Base-by-base conservation (phyloP, 2,113 vertebrate genomes). In the Ia io region DNA sequence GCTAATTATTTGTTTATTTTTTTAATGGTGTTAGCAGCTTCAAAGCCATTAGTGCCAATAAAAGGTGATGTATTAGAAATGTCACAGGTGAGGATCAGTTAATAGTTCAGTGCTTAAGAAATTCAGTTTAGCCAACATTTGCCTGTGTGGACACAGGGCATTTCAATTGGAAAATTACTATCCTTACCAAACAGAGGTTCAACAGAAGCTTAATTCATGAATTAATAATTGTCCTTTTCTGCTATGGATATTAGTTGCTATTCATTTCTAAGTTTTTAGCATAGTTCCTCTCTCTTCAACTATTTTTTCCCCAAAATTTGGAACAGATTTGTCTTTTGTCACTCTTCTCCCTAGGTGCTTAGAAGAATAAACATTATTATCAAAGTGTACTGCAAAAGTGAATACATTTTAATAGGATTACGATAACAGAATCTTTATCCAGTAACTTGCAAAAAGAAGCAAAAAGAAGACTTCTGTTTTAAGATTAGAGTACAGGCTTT, bases 401-500 rank as follows among this genome's bases (percentile, higher is more conserved):
- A 95, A 94, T 85, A 91, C 92, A 95, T 95, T 93, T 97, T 98
- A 97, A 97, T 95, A 95, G 93, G 95, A 96, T 97, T 95, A 91
- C 1, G 59, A 77, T 90, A 92, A 96, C 73, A 94, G 63, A 88
- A 91, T 82, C 88, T 96, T 94, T 95, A 92, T 92, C 91, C 84
- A 86, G 44, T 73, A 77, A 93, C 78, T 90, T 70, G 25, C 47
- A 90, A 93, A 85, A 37, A 42, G 91, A 78, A 86, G 40, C 93
- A 76, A 95, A 92, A 78, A 70, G 63, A 47, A 93, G 80, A 94
- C 80, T 93, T 96, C 78, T 88, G 89, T 93, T 96, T 96, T 93
- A 92, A 90, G 96, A 96, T 95, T 89, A 93, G 23, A 61, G 67
- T 42, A n/a, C 0, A 80, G 96, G 70, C 91, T 94, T 92, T 83